These are phyloP conservation scores for Ia io DNA, from an alignment of 2,113 vertebrate species.

Conservation along the genomic window DNA sequence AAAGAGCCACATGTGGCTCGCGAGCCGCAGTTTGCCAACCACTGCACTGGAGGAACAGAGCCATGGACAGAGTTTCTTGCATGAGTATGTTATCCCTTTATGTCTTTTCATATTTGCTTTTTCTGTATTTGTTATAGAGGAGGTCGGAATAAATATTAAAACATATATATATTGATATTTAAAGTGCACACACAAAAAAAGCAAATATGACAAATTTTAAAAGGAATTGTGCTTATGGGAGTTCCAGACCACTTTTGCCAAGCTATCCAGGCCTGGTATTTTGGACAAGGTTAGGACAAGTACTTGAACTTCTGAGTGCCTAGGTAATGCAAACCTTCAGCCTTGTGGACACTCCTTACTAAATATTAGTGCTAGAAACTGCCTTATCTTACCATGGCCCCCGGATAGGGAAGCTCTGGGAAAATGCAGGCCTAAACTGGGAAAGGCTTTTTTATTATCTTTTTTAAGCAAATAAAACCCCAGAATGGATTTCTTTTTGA, in stretches of 20 bases:
- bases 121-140: background rate
- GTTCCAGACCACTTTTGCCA: background rate
- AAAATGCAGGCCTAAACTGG: conserved; percentile 27
- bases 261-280: background rate
- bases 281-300: background rate
- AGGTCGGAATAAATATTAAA: background rate
- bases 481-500: conserved; percentile 79
- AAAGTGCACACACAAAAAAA: background rate
- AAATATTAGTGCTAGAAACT: background rate
- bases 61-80: background rate
- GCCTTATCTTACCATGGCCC: background rate
- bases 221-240: background rate
- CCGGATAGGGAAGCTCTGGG: background rate
- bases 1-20: no score
- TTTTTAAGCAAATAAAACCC: conserved; percentile 78
- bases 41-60: no score
- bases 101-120: background rate
- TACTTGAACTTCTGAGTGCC: background rate
- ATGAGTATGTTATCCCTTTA: rapidly evolving
- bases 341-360: background rate
- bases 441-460: conserved; percentile 5
- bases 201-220: background rate
- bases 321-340: background rate
- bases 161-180: no score
- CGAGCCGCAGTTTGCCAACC: no score